These are phyloP conservation scores for Pseudanteris insignis DNA, from an alignment of 2,888 invertebrate species.

Conservation along the genomic window DNA sequence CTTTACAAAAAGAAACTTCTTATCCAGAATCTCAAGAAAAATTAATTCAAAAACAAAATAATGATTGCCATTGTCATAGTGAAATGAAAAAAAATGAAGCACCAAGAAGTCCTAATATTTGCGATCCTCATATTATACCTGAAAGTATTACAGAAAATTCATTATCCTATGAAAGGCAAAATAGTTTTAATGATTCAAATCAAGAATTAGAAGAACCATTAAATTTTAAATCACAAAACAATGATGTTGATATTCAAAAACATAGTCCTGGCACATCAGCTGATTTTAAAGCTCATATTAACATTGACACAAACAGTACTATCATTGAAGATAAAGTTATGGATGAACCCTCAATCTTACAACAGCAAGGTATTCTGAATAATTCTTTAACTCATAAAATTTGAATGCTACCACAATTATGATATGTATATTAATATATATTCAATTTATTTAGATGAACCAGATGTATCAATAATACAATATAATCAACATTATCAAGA, in stretches of 20 bases:
- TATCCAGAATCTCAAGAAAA: constrained; percentile 37
- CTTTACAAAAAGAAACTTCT: constrained; percentile 34
- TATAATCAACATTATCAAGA: constrained; percentile 52
- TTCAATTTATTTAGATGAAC: constrained; percentile 42
- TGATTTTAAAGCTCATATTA: constrained; percentile 27
- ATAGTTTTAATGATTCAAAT: constrained; percentile 16
- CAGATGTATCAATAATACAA: constrained; percentile 51
- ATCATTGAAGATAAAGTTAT: constrained; percentile 16
- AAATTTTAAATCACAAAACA: constrained; percentile 38
- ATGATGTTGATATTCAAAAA: constrained; percentile 18
- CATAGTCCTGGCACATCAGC: constrained; percentile 11
- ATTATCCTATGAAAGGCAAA: constrained; percentile 12
- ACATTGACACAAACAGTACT: constrained; percentile 18
- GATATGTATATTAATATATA: background rate
- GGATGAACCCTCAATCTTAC: constrained; percentile 20
- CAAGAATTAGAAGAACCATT: constrained; percentile 40
- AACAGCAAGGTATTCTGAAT: constrained; percentile 20
- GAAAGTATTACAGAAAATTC: constrained; percentile 28
- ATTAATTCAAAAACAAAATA: constrained; percentile 18
- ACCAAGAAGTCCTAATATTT: constrained; percentile 10
- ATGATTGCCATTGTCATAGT: constrained; percentile 29
- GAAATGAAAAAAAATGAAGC: constrained; percentile 14
- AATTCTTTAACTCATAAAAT: no score
- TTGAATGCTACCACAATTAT: no score
- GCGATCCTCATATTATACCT: constrained; percentile 9